phyloP scores from a whole-genome alignment of 2,113 vertebrate genomes.

The Polyodon spathula region DNA sequence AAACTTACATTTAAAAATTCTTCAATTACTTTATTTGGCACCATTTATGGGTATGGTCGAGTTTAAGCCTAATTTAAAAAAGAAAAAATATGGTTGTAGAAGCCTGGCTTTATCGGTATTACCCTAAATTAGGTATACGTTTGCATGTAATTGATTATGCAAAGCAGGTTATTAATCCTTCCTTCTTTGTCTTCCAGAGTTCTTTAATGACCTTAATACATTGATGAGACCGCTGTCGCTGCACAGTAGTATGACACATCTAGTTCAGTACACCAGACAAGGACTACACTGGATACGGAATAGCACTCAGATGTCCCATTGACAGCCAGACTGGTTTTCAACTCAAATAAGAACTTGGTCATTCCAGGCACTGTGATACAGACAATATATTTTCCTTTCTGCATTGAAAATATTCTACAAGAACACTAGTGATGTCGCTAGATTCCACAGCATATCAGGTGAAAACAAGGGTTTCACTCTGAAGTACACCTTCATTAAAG shows the following conservation, averaged over 20 bases:
- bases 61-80: too few species aligned
- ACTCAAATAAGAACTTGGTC: neutral
- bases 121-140: too few species aligned
- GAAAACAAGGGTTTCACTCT: too few species aligned
- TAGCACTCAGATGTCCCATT: conserved; percentile 72
- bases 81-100: too few species aligned
- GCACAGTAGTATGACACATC: conserved; percentile 89
- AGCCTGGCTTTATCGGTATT: too few species aligned
- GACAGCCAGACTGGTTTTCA: conserved; percentile 14
- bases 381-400: conserved; percentile 16
- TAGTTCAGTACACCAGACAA: conserved; percentile 92
- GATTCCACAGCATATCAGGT: neutral
- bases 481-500: too few species aligned
- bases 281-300: conserved; percentile 93
- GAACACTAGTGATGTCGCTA: too few species aligned
- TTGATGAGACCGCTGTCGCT: conserved; percentile 89
- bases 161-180: neutral
- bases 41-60: too few species aligned
- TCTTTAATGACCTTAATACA: conserved; percentile 93
- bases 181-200: conserved; percentile 60
- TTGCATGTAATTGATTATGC: too few species aligned
- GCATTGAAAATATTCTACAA: too few species aligned
- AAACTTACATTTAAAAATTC: too few species aligned
- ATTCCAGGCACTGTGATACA: conserved; percentile 61
- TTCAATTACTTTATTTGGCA: too few species aligned